phyloP scores from a whole-genome alignment of 2,113 vertebrate species.

The Otocyon megalotis region DNA sequence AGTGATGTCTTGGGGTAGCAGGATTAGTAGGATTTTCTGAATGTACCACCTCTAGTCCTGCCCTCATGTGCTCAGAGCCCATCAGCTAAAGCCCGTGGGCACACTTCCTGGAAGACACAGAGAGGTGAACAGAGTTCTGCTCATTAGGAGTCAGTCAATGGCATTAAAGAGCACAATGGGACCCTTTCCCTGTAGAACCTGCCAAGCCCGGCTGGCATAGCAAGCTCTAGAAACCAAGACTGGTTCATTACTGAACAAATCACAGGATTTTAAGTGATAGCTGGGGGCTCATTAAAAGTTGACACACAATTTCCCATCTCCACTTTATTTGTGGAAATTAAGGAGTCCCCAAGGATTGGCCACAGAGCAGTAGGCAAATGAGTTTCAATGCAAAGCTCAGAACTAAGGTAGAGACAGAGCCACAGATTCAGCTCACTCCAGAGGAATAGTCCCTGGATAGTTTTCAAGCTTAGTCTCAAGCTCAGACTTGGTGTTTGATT shows the following conservation, averaged over 20 bases:
- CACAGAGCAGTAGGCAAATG: not conserved
- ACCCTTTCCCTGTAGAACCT: not conserved
- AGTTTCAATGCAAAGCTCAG: not conserved
- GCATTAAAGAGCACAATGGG: not conserved
- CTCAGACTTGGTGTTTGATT: not conserved
- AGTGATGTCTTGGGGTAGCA: no score
- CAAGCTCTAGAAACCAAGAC: not conserved
- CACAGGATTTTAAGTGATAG: not conserved
- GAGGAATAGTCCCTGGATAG: not conserved
- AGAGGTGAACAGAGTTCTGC: not conserved
- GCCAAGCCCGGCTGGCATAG: accelerated
- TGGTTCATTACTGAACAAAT: not conserved
- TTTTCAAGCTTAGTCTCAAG: not conserved
- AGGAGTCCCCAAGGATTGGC: not conserved
- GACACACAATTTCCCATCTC: not conserved
- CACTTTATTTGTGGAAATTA: not conserved
- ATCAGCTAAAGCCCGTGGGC: not conserved
- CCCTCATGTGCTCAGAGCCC: not conserved
- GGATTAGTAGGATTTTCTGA: not conserved
- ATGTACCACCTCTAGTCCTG: accelerated
- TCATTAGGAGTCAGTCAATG: not conserved
- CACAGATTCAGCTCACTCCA: not conserved
- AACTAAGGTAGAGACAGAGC: not conserved
- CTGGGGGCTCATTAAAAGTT: constrained; percentile 32
- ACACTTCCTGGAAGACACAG: not conserved